These are phyloP conservation scores for Furnarius figulus DNA, from an alignment of 2,113 vertebrate species.

Conservation along the genomic window DNA sequence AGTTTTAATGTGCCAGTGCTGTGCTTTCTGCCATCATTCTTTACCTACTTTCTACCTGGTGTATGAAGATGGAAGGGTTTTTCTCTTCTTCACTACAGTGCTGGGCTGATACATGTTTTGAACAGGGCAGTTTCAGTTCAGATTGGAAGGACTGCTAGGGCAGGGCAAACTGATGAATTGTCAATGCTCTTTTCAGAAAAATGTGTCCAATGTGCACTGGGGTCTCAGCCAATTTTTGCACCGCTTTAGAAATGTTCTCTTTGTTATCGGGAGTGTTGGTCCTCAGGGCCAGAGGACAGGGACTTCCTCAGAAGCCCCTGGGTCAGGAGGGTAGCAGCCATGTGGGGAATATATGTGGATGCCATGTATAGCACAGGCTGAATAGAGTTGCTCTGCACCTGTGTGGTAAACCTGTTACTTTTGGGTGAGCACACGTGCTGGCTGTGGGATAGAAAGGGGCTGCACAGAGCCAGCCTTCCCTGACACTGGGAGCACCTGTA, in stretches of 20 bases:
- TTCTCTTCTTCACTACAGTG: background rate
- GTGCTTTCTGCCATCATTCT: background rate
- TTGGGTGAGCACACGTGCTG: rapidly evolving
- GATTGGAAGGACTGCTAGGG: background rate
- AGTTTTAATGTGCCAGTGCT: background rate
- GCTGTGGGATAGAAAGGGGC: background rate
- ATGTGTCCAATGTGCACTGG: background rate
- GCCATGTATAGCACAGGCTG: rapidly evolving
- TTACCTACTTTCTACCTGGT: background rate
- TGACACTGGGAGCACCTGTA: background rate
- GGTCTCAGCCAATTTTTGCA: background rate
- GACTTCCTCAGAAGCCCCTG: background rate
- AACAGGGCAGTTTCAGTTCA: background rate
- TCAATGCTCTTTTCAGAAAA: background rate
- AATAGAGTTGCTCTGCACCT: background rate
- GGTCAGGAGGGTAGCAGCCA: background rate
- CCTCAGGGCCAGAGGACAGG: background rate
- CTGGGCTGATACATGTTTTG: background rate
- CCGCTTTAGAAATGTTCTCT: background rate
- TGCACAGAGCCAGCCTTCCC: too few species aligned
- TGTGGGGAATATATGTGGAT: rapidly evolving
- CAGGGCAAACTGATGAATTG: background rate
- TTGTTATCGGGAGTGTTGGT: background rate
- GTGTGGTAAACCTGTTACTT: background rate
- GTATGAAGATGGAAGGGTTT: background rate